phyloP scores from a whole-genome alignment of 1,140 invertebrate genomes.

The Lordiphosa mommai region DNA sequence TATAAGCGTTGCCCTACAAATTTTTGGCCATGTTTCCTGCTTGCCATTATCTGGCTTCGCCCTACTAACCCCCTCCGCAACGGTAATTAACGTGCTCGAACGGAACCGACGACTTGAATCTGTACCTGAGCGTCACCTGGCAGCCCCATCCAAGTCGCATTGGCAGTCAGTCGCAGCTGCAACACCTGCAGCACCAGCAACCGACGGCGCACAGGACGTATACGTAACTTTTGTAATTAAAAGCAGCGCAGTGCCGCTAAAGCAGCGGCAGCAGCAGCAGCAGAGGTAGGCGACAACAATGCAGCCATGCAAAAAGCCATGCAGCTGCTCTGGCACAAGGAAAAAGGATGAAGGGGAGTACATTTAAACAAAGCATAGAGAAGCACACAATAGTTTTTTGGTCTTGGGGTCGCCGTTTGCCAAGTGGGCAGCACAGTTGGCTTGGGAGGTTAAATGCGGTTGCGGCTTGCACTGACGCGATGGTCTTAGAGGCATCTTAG shows the following conservation, averaged over 20 bases:
- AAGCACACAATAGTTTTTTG: conserved; percentile 60
- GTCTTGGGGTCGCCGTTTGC: conserved; percentile 44
- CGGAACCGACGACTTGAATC: conserved; percentile 73
- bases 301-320: conserved; percentile 58
- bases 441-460: conserved; percentile 52
- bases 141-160: conserved; percentile 23
- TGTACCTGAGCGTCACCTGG: conserved; percentile 26
- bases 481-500: conserved; percentile 55
- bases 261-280: conserved; percentile 17
- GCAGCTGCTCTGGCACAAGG: conserved; percentile 44
- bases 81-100: conserved; percentile 75
- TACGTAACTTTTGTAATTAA: conserved; percentile 77
- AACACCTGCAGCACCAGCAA: conserved; percentile 59
- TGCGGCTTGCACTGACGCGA: conserved; percentile 54
- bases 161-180: conserved; percentile 58
- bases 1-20: conserved; percentile 34
- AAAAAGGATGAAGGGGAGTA: conserved; percentile 4
- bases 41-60: conserved; percentile 41
- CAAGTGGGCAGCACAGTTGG: conserved; percentile 17
- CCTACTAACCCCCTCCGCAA: conserved; percentile 15
- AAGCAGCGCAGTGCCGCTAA: conserved; percentile 65
- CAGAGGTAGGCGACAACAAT: conserved; percentile 38
- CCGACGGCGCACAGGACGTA: conserved; percentile 52
- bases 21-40: conserved; percentile 65
- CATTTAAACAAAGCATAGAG: conserved; percentile 59